Conservation (phyloP, 2,797 vertebrate genomes). For the Florisuga fusca region DNA sequence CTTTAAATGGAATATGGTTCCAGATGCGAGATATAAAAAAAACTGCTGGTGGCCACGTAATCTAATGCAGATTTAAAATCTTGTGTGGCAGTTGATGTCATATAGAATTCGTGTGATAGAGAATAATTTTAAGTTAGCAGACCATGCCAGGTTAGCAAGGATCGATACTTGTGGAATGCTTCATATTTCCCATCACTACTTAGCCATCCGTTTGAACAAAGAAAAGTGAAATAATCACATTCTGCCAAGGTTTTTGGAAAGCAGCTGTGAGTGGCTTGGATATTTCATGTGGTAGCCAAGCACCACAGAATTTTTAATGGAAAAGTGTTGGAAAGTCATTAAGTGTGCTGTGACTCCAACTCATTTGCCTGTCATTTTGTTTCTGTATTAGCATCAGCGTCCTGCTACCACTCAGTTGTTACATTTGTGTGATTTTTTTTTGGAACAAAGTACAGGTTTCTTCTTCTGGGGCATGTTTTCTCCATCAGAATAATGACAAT, state of each 20-base stretch:
- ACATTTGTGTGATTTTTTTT: not conserved
- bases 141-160: conserved; percentile 51
- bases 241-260: not conserved
- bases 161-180: conserved; percentile 50
- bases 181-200: conserved; percentile 30
- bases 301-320: not conserved
- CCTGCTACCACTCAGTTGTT: not conserved
- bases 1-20: conserved; percentile 41
- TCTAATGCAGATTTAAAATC: conserved; percentile 52
- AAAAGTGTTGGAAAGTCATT: not conserved
- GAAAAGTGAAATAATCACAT: not conserved
- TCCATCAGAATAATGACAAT: not conserved
- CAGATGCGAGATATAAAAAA: conserved; percentile 67
- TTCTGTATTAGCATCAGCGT: not conserved
- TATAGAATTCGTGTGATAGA: not conserved
- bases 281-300: not conserved
- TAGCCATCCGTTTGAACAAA: not conserved
- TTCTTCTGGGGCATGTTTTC: not conserved
- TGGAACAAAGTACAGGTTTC: not conserved
- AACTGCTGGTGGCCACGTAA: conserved; percentile 69
- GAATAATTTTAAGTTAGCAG: conserved; percentile 60
- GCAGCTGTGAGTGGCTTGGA: not conserved
- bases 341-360: not conserved
- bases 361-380: not conserved
- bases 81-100: conserved; percentile 67